Conservation (phyloP, 2,797 vertebrate genomes). For the Tiaroga cobitis region DNA sequence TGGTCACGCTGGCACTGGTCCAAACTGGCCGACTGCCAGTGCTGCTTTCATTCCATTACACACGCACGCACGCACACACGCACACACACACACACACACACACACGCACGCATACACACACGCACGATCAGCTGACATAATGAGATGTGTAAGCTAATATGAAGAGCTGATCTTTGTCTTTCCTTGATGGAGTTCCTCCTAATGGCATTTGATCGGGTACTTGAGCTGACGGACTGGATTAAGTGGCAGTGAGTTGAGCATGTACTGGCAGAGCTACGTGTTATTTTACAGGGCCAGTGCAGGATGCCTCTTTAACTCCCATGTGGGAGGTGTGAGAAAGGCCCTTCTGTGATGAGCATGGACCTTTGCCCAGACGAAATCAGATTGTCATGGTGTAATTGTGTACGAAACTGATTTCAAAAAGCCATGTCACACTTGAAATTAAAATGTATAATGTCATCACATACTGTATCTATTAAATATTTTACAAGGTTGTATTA, state of each 20-base stretch:
- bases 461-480: neutral
- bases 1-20: slow-evolving; percentile 63
- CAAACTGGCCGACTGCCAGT: slow-evolving; percentile 66
- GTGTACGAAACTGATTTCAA: neutral
- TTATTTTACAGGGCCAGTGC: slow-evolving; percentile 62
- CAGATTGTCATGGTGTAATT: neutral
- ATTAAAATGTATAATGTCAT: neutral
- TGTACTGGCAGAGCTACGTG: slow-evolving; percentile 68
- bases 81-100: neutral
- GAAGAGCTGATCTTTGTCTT: slow-evolving; percentile 63
- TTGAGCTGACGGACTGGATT: slow-evolving; percentile 71
- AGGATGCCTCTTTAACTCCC: slow-evolving; percentile 12
- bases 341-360: neutral
- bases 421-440: neutral
- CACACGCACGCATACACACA: neutral
- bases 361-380: slow-evolving; percentile 21
- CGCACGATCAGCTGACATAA: slow-evolving; percentile 58
- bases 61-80: slow-evolving; percentile 27
- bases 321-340: slow-evolving; percentile 23
- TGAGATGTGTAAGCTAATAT: slow-evolving; percentile 70
- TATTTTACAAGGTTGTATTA: neutral
- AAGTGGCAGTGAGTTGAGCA: slow-evolving; percentile 67
- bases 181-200: slow-evolving; percentile 58
- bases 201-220: slow-evolving; percentile 66
- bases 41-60: slow-evolving; percentile 51